These are phyloP conservation scores for Eidolon dupreanum DNA, from an alignment of 2,797 vertebrate species.

Conservation along the genomic window DNA sequence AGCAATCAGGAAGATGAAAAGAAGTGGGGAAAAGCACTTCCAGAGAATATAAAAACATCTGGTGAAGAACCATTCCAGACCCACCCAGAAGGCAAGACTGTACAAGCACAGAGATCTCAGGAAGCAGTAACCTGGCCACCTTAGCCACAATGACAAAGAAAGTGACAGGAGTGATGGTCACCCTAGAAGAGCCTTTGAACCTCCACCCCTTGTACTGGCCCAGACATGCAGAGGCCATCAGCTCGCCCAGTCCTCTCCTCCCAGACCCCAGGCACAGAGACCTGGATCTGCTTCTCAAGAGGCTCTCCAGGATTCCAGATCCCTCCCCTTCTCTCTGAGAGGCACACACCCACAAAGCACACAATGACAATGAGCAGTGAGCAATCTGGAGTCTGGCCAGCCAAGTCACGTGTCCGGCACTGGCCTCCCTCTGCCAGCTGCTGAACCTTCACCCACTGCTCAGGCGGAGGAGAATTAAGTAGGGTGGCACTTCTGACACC, in stretches of 20 bases:
- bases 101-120: background rate
- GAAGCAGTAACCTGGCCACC: background rate
- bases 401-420: background rate
- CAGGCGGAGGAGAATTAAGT: background rate
- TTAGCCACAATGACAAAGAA: background rate
- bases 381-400: background rate
- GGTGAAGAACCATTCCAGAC: background rate
- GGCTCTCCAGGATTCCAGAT: background rate
- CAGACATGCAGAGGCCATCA: background rate
- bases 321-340: background rate
- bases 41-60: background rate
- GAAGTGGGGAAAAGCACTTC: background rate
- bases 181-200: background rate
- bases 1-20: background rate
- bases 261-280: background rate
- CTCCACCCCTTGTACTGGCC: background rate
- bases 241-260: background rate
- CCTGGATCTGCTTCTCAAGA: background rate
- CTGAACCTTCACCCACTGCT: background rate
- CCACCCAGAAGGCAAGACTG: conserved; percentile 55
- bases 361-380: background rate
- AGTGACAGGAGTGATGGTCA: background rate
- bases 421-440: background rate
- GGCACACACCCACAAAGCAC: background rate
- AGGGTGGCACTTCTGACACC: background rate